Evolutionary conservation across 2,113 vertebrate species (phyloP).

Genomic region (Tetrax tetrax): DNA sequence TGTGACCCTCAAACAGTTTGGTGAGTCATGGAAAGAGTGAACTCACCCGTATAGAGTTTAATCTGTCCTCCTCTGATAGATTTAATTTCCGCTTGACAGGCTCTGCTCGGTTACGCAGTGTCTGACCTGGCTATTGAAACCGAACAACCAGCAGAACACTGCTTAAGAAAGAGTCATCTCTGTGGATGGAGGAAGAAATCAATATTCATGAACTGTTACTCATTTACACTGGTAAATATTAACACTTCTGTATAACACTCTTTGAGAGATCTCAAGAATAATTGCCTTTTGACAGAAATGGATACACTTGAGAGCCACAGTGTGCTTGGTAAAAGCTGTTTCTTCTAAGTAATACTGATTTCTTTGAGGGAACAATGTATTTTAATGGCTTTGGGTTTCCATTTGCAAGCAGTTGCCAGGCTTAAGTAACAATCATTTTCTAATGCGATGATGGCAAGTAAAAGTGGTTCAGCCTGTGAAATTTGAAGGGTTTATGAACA

Average conservation of each 20-base stretch:
- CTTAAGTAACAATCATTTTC: background rate
- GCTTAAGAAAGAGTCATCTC: background rate
- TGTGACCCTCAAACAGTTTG: conserved; percentile 61
- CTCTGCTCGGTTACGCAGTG: conserved; percentile 51
- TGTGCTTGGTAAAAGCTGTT: background rate
- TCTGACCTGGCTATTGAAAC: conserved; percentile 65
- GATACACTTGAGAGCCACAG: background rate
- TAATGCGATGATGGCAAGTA: background rate
- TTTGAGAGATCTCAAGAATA: background rate
- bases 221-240: conserved; percentile 42
- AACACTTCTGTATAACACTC: background rate
- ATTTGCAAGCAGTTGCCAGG: background rate
- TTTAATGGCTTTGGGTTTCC: background rate
- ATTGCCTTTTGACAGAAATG: background rate
- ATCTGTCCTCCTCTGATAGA: conserved; percentile 34
- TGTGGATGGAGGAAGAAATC: background rate
- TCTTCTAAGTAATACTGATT: background rate
- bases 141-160: conserved; percentile 45
- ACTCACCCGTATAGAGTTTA: conserved; percentile 57
- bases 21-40: conserved; percentile 70
- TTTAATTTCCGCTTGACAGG: conserved; percentile 60
- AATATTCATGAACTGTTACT: conserved; percentile 61
- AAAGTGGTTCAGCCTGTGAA: background rate
- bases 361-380: background rate
- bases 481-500: background rate